Evolutionary conservation across 2,113 vertebrate species (phyloP).

Genomic region (Laterallus jamaicensis): DNA sequence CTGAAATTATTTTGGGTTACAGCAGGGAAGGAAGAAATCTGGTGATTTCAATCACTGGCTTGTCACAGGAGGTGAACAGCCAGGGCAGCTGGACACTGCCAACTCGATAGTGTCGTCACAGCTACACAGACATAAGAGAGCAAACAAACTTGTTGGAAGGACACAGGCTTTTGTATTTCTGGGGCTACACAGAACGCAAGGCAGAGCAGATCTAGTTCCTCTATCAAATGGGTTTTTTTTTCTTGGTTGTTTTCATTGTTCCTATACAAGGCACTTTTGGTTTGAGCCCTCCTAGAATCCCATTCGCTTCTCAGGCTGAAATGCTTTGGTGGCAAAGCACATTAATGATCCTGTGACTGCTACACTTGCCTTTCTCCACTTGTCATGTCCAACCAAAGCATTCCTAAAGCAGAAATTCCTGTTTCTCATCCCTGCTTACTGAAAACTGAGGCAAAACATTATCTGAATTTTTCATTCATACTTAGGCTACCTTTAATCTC

Average conservation of each 20-base stretch:
- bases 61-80: constrained; percentile 14
- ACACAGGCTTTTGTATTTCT: background rate
- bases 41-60: constrained; percentile 17
- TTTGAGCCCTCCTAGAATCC: background rate
- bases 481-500: background rate
- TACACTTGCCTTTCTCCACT: background rate
- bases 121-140: background rate
- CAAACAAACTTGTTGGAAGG: background rate
- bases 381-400: background rate
- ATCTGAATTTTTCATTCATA: background rate
- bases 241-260: background rate
- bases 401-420: background rate
- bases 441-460: background rate
- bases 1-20: constrained; percentile 24
- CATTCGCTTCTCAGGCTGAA: background rate
- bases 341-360: background rate
- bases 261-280: background rate
- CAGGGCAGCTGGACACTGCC: constrained; percentile 22
- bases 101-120: background rate
- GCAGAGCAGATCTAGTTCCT: background rate
- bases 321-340: background rate
- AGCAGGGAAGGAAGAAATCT: constrained; percentile 23
- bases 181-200: background rate
- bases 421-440: background rate
- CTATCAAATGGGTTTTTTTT: background rate